These are phyloP conservation scores for Drosophila anceps DNA, from an alignment of 2,888 invertebrate species.

Conservation along the genomic window DNA sequence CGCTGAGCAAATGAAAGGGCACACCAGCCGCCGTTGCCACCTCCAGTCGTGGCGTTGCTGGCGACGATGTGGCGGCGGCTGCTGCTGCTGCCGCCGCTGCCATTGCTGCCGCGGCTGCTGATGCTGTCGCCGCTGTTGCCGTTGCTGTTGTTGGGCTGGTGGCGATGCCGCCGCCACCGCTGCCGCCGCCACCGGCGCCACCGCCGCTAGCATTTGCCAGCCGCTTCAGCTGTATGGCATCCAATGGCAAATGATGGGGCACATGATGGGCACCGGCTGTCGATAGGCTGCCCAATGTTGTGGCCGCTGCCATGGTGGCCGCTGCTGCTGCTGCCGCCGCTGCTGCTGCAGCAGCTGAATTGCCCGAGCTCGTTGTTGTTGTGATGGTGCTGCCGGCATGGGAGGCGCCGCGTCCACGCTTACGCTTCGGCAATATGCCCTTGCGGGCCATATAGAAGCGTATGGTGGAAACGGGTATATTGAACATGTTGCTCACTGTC, in stretches of 20 bases:
- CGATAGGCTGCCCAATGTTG: slow-evolving; percentile 52
- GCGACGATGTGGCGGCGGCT: not conserved
- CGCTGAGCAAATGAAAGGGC: slow-evolving; percentile 73
- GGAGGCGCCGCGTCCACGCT: slow-evolving; percentile 90
- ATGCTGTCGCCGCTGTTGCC: not conserved
- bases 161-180: not conserved
- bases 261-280: slow-evolving; percentile 53
- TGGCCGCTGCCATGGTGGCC: slow-evolving; percentile 60
- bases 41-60: slow-evolving; percentile 43
- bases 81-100: slow-evolving; percentile 2
- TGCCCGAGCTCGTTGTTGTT: slow-evolving; percentile 49
- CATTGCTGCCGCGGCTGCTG: slow-evolving; percentile 4
- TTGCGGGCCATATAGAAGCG: slow-evolving; percentile 95
- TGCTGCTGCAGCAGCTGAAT: slow-evolving; percentile 30
- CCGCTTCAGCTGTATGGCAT: slow-evolving; percentile 51
- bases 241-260: slow-evolving; percentile 36
- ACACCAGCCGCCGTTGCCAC: slow-evolving; percentile 66
- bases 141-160: not conserved
- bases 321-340: slow-evolving; percentile 49
- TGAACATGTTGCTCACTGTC: slow-evolving; percentile 94
- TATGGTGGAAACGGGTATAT: slow-evolving; percentile 94
- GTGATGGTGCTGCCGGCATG: slow-evolving; percentile 70
- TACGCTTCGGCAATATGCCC: slow-evolving; percentile 92
- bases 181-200: too few relatives aligned
- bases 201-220: slow-evolving; percentile 27